Conservation (phyloP, 92 coral and sea anemone species). For the Palythoa grandis region DNA sequence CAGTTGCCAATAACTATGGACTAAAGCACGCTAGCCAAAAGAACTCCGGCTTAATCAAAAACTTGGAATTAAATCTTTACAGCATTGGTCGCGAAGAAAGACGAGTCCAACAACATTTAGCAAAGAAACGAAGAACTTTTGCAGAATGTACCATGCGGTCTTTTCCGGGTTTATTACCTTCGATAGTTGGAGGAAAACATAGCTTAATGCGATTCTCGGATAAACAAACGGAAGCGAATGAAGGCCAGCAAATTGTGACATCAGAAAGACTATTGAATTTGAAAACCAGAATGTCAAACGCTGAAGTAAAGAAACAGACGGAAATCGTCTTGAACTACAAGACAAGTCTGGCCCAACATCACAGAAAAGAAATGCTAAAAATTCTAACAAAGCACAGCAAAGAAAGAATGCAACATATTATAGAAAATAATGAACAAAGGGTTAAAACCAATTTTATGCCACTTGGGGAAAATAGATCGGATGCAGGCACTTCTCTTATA, state of each 20-base stretch:
- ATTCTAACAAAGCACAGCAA: slow-evolving; percentile 74
- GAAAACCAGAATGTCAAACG: slow-evolving; percentile 19
- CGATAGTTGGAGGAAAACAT: slow-evolving; percentile 1
- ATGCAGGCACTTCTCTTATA: neutral
- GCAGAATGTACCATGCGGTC: slow-evolving; percentile 60
- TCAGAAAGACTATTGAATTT: neutral
- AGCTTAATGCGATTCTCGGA: neutral
- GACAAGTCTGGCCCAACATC: slow-evolving; percentile 40
- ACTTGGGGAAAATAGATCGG: neutral
- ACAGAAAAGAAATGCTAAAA: slow-evolving; percentile 48
- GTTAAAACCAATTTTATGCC: slow-evolving; percentile 13
- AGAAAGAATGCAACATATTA: slow-evolving; percentile 60
- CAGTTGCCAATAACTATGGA: slow-evolving; percentile 80
- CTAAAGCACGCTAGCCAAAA: slow-evolving; percentile 79
- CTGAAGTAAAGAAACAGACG: slow-evolving; percentile 34
- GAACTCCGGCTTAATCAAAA: slow-evolving; percentile 78
- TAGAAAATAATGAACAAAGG: slow-evolving; percentile 63
- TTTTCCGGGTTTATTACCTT: slow-evolving; percentile 68
- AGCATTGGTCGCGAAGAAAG: slow-evolving; percentile 64
- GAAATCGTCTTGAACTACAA: slow-evolving; percentile 30
- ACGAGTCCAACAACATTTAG: slow-evolving; percentile 66
- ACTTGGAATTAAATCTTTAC: slow-evolving; percentile 66
- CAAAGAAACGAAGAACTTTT: slow-evolving; percentile 64
- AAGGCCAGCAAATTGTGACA: neutral
- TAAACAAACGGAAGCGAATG: slow-evolving; percentile 23